Base-by-base conservation (phyloP, 1,140 invertebrate species). In the Hydropsyche tenuis region DNA sequence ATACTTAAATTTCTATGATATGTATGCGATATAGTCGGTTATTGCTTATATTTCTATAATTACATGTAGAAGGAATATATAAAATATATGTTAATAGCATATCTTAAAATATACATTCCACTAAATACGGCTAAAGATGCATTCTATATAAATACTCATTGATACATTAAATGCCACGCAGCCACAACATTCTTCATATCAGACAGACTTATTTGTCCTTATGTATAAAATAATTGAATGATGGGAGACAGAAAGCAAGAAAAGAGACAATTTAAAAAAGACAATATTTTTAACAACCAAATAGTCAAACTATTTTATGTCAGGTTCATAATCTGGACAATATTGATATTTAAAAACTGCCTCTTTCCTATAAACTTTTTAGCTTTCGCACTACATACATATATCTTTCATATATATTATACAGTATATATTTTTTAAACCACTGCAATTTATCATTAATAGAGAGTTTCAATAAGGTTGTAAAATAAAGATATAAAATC, bases 201-300 rank as follows among this genome's bases (percentile, higher is more conserved):
- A n/a, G 6, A 18, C 48, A 53, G 4, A 18, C 48, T 18, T 16
- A 53, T 16, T 22, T 23, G 63, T 62, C 22, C 75, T 77, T 75
- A 77, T 56, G 43, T 42, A 75, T 76, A 60, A 77, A 75, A 73
- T 77, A 77, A 77, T 77, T 77, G 76, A 77, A 77, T 77, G 66
- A 71, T 77, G 76, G 76, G 76, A 77, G 76, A 77, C 70, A 75
- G 63, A 73, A 74, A 77, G 75, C 75, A 76, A 76, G 75, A 71
- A 66, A 69, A 46, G 25, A 53, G 64, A 75, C 71, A 73, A 62
- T 75, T 75, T 75, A 11, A 25, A 75, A 75, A 66, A 62, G 30
- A 69, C 25, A 70, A 70, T 30, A 56, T 70, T 27, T 14, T 11
- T 11, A 37, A 51, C 22, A 14, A 45, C 43, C 16, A 42, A 12